Percentiles rank a stretch among this genome's conserved stretches.
Conservation (phyloP, 2,113 vertebrate species). For the Xenotilapia leptura region DNA sequence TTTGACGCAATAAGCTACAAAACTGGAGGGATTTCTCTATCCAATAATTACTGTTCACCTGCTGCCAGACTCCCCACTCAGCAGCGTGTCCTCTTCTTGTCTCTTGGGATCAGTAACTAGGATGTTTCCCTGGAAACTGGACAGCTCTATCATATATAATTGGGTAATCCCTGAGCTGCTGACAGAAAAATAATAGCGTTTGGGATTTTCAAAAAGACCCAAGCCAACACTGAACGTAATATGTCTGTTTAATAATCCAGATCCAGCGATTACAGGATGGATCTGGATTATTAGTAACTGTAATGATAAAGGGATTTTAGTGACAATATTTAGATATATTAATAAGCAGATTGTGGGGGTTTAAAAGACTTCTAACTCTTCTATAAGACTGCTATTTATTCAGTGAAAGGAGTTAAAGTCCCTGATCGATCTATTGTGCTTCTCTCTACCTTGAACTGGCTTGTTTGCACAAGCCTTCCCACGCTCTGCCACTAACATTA, state of each 20-base stretch:
- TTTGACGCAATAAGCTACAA: conserved; percentile 46
- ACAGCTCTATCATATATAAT: conserved; percentile 51
- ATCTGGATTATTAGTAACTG: neutral
- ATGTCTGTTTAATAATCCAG: neutral
- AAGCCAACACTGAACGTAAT: conserved; percentile 1
- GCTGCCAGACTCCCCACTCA: conserved; percentile 51
- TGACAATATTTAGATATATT: neutral
- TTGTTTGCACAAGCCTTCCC: neutral
- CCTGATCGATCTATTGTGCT: neutral
- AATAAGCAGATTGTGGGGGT: neutral
- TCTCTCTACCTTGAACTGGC: neutral
- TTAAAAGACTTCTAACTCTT: neutral
- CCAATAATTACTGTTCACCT: conserved; percentile 45
- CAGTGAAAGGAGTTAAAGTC: neutral
- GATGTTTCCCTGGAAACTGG: conserved; percentile 71
- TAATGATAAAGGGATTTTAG: neutral
- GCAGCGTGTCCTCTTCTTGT: conserved; percentile 29
- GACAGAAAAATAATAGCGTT: conserved; percentile 52
- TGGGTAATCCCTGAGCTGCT: conserved; percentile 54
- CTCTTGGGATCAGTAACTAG: conserved; percentile 44
- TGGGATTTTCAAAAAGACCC: conserved; percentile 19
- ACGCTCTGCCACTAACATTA: neutral
- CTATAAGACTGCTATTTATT: neutral
- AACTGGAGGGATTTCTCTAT: conserved; percentile 48
- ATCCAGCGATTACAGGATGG: neutral